Conservation (phyloP, 2,113 vertebrate species). For the Mesitornis unicolor region DNA sequence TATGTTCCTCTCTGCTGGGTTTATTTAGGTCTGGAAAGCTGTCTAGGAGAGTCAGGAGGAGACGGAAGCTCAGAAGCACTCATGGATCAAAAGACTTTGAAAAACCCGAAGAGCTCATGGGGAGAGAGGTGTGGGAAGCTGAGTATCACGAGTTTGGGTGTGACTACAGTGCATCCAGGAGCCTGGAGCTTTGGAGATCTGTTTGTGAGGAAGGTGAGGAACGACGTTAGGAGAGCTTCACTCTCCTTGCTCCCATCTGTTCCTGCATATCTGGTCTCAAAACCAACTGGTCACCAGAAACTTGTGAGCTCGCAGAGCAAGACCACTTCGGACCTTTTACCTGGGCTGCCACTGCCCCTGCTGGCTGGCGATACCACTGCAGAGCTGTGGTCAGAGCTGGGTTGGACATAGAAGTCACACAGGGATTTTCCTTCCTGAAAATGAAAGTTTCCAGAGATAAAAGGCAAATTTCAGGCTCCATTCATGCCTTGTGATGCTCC, state of each 20-base stretch:
- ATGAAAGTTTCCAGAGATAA: background rate
- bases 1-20: background rate
- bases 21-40: background rate
- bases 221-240: background rate
- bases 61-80: background rate
- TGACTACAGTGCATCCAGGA: background rate
- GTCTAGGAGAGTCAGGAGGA: background rate
- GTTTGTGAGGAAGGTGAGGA: background rate
- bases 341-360: constrained; percentile 17
- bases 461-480: background rate
- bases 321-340: background rate
- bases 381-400: background rate
- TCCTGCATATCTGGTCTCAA: background rate
- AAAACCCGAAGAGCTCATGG: background rate
- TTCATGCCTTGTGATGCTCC: background rate
- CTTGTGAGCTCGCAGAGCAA: fast-evolving
- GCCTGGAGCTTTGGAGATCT: background rate
- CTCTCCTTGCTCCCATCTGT: background rate
- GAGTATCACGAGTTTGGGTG: background rate
- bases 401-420: background rate
- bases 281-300: background rate
- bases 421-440: background rate
- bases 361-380: background rate
- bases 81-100: background rate
- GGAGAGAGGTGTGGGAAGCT: background rate